phyloP scores from a whole-genome alignment of 2,797 vertebrate genomes.

The Brotula barbata region DNA sequence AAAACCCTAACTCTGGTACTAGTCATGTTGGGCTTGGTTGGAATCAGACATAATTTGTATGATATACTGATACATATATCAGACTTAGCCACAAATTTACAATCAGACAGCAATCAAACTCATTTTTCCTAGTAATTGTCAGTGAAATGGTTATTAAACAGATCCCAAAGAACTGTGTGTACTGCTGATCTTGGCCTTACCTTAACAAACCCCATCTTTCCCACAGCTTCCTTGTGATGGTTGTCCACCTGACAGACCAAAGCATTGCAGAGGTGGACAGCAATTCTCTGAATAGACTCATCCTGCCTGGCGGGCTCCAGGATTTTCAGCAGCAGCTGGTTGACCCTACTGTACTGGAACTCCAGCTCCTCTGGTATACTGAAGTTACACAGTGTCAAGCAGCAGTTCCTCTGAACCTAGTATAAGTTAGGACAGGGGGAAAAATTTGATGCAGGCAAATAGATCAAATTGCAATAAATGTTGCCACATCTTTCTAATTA shows the following conservation, averaged over 20 bases:
- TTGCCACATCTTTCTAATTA: no score
- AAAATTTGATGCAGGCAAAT: neutral
- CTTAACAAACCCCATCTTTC: conserved; percentile 99
- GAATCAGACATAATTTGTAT: no score
- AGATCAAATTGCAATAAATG: neutral
- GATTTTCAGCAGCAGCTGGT: conserved; percentile 93
- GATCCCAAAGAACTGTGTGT: no score
- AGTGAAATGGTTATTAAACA: no score
- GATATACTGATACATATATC: no score
- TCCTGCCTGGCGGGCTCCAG: conserved; percentile 92
- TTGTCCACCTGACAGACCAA: conserved; percentile 99
- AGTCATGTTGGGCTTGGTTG: no score
- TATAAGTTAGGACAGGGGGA: neutral
- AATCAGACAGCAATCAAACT: no score
- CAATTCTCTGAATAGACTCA: conserved; percentile 97
- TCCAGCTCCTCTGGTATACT: conserved; percentile 97
- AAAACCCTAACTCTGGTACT: no score
- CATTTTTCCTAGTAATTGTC: no score
- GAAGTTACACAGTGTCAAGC: conserved; percentile 97
- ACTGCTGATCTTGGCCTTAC: conserved; percentile 64
- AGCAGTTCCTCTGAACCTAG: conserved; percentile 98
- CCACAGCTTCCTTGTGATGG: conserved; percentile 96
- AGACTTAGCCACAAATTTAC: no score
- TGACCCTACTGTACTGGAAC: conserved; percentile 95
- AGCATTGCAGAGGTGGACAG: conserved; percentile 96